Percentiles rank a stretch among this genome's conserved stretches.
Conservation (phyloP, 2,888 invertebrate species). For the Xanthorhoe spadicearia region DNA sequence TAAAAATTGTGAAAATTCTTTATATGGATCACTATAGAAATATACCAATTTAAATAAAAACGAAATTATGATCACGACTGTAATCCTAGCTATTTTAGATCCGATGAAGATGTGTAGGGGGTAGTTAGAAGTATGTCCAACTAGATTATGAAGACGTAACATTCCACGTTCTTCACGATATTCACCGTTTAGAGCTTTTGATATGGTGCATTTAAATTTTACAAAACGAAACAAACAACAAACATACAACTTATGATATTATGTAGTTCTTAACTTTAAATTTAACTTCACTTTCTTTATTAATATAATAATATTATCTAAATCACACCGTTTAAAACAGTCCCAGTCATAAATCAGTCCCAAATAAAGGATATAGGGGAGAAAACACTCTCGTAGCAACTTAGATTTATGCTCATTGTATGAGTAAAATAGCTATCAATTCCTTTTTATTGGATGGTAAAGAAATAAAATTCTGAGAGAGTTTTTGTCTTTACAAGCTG, state of each 20-base stretch:
- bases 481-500: conserved; percentile 14
- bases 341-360: conserved; percentile 30
- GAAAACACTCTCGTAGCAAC: conserved; percentile 22
- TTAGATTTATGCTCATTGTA: conserved; percentile 37
- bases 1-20: not conserved
- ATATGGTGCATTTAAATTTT: too few relatives aligned
- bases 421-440: conserved; percentile 40
- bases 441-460: conserved; percentile 37
- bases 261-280: not conserved
- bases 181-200: too few relatives aligned
- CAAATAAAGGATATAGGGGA: conserved; percentile 23
- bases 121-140: too few relatives aligned
- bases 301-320: not conserved
- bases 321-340: conserved; percentile 23
- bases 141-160: too few relatives aligned
- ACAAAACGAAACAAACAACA: too few relatives aligned
- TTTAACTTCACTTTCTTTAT: not conserved
- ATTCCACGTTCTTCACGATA: too few relatives aligned
- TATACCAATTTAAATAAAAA: too few relatives aligned
- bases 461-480: conserved; percentile 28
- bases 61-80: too few relatives aligned
- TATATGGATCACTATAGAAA: too few relatives aligned
- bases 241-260: too few relatives aligned
- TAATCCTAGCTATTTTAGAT: too few relatives aligned
- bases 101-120: too few relatives aligned